These are phyloP conservation scores for Chalcis sispes DNA, from an alignment of 2,888 invertebrate species.

Conservation along the genomic window DNA sequence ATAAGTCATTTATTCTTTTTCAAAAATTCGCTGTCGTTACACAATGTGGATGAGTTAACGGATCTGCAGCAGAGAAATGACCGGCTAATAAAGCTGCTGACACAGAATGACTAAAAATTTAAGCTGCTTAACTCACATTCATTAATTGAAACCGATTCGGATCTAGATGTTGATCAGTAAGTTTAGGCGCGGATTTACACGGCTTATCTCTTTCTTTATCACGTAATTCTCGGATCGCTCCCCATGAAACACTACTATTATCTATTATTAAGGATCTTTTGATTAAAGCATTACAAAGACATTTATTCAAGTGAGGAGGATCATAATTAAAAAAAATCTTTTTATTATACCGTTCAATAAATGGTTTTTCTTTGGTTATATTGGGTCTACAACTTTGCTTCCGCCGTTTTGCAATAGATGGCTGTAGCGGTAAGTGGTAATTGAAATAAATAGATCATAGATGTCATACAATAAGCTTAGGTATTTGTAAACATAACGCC, in stretches of 20 bases:
- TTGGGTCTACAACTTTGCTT: no score
- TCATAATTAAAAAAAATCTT: constrained; percentile 33
- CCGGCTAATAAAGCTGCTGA: constrained; percentile 58
- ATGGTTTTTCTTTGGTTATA: constrained; percentile 3
- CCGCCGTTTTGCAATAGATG: no score
- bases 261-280: not conserved
- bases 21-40: no score
- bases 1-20: no score
- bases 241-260: constrained; percentile 7
- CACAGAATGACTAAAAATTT: constrained; percentile 62
- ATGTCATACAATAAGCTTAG: no score
- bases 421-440: no score
- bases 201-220: constrained; percentile 39
- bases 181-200: constrained; percentile 55
- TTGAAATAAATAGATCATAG: no score
- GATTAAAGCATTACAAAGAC: constrained; percentile 3
- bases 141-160: constrained; percentile 60
- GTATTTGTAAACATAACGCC: no score
- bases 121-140: constrained; percentile 59
- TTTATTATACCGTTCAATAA: not conserved
- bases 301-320: constrained; percentile 28
- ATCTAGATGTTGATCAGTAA: no score
- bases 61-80: constrained; percentile 48
- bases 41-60: constrained; percentile 56
- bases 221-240: not conserved